phyloP scores from a whole-genome alignment of 2,113 vertebrate genomes.

The Corapipo altera region DNA sequence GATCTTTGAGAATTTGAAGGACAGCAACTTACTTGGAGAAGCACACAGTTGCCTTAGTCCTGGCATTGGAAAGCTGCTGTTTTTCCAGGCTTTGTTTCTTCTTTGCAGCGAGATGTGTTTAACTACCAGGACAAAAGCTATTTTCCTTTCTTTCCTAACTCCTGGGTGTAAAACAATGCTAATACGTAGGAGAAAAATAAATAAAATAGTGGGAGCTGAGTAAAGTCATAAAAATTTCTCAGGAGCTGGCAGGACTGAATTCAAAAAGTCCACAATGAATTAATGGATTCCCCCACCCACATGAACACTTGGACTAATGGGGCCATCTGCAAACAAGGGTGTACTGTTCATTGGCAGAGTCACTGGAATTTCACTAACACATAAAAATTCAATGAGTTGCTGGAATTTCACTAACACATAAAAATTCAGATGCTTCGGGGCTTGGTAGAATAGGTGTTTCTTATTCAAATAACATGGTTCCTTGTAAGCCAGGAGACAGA shows the following conservation, averaged over 20 bases:
- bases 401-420: not conserved
- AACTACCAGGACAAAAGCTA: not conserved
- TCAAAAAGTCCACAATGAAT: not conserved
- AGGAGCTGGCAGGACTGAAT: not conserved
- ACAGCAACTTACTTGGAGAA: not conserved
- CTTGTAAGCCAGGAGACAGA: not conserved
- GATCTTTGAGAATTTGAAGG: rapidly evolving
- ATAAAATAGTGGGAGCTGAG: not conserved
- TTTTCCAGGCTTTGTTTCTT: not conserved
- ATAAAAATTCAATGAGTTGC: not conserved
- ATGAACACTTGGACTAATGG: not conserved
- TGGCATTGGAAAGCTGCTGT: not conserved
- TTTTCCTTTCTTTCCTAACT: not conserved
- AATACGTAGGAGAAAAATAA: not conserved
- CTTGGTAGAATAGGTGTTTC: not conserved
- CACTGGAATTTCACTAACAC: not conserved
- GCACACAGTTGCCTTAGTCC: not conserved
- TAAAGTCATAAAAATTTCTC: not conserved
- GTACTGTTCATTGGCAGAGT: not conserved
- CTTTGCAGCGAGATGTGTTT: not conserved
- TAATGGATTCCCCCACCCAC: not conserved
- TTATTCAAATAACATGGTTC: not conserved
- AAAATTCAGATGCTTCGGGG: not conserved
- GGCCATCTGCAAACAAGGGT: not conserved
- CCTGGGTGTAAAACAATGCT: not conserved